phyloP scores from a whole-genome alignment of 2,113 vertebrate genomes.

The Cyphomyrus discorhynchus region DNA sequence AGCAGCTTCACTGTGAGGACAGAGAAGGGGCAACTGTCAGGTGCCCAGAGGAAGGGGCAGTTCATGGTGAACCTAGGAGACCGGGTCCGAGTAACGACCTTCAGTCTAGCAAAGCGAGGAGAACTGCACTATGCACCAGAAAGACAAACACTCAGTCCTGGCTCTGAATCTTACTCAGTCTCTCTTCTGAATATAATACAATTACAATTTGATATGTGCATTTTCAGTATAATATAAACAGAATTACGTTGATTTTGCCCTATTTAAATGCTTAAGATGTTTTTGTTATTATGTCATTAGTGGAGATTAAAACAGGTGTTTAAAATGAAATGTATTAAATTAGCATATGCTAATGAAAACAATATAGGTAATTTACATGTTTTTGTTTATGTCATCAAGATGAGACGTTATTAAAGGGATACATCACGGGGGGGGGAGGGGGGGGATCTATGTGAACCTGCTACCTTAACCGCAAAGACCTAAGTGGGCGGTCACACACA shows the following conservation, averaged over 20 bases:
- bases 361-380: neutral
- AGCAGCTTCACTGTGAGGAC: neutral
- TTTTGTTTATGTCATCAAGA: neutral
- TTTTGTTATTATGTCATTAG: neutral
- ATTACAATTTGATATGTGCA: neutral
- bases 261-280: neutral
- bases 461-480: neutral
- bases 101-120: neutral
- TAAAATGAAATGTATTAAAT: neutral
- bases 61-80: neutral
- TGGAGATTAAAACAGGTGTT: neutral
- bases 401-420: neutral
- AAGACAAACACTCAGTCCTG: neutral
- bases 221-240: neutral
- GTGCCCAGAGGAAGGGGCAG: neutral
- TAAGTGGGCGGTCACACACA: too few relatives aligned
- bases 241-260: neutral
- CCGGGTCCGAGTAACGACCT: neutral
- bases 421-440: neutral
- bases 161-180: neutral
- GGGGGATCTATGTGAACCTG: neutral
- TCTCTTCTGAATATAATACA: neutral
- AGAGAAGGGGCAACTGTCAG: neutral
- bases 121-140: neutral
- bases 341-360: neutral